Evolutionary conservation across 2,113 vertebrate species (phyloP).

Genomic region (Cairina moschata): DNA sequence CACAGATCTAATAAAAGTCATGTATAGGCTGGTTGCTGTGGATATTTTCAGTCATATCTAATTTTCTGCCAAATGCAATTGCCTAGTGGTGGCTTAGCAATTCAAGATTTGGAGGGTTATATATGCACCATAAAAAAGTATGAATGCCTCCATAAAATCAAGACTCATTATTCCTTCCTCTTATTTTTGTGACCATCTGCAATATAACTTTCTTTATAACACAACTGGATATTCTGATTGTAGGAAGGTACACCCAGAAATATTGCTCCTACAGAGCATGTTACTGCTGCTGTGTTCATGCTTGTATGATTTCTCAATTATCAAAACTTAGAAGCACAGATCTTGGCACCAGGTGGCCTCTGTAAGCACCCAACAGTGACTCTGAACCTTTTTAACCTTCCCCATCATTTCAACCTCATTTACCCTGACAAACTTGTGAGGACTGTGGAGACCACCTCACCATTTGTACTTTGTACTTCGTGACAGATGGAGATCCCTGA

Average conservation of each 20-base stretch:
- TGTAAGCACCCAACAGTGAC: not conserved
- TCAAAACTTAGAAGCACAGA: not conserved
- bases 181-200: not conserved
- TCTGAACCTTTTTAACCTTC: not conserved
- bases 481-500: not conserved
- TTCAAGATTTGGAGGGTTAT: not conserved
- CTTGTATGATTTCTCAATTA: not conserved
- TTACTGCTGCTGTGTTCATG: not conserved
- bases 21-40: not conserved
- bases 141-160: not conserved
- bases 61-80: not conserved
- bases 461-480: fast-evolving
- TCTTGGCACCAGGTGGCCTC: not conserved
- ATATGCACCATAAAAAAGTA: not conserved
- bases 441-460: not conserved
- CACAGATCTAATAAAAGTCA: not conserved
- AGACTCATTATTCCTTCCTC: not conserved
- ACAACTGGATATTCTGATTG: not conserved
- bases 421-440: not conserved
- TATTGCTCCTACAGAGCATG: not conserved
- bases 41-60: not conserved
- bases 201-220: not conserved
- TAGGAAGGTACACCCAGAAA: not conserved
- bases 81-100: not conserved
- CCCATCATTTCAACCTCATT: not conserved